phyloP scores from a whole-genome alignment of 2,888 invertebrate genomes.

The Andrena bucephala region DNA sequence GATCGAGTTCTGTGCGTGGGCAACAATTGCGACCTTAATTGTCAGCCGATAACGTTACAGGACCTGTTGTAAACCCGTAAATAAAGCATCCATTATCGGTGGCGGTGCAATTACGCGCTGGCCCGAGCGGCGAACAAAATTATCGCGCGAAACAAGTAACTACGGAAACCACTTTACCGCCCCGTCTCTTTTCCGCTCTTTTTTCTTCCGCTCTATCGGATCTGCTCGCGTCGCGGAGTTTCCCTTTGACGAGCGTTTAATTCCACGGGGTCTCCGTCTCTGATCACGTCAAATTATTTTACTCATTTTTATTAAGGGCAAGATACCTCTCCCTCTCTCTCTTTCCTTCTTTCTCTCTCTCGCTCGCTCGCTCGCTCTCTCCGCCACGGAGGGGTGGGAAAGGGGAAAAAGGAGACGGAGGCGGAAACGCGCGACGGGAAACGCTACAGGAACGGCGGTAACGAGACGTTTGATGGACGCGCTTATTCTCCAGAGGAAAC shows the following conservation, averaged over 20 bases:
- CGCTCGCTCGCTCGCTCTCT: background rate
- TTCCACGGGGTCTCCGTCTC: conserved; percentile 58
- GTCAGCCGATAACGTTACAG: conserved; percentile 16
- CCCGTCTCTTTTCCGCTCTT: background rate
- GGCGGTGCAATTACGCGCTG: conserved; percentile 16
- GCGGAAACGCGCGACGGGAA: conserved; percentile 64
- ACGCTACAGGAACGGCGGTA: conserved; percentile 69
- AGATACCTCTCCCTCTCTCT: conserved; percentile 47
- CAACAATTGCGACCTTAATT: conserved; percentile 42
- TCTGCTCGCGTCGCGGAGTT: conserved; percentile 24
- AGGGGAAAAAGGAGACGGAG: conserved; percentile 20
- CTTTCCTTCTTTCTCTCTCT: background rate
- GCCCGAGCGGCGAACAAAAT: conserved; percentile 16
- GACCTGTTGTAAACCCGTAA: conserved; percentile 10
- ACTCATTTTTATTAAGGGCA: conserved; percentile 77
- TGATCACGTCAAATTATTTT: conserved; percentile 74
- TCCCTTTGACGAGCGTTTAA: conserved; percentile 39
- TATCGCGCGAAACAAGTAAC: conserved; percentile 42
- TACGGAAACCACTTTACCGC: conserved; percentile 33
- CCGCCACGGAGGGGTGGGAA: background rate
- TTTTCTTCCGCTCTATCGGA: conserved; percentile 29
- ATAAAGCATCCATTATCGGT: conserved; percentile 39
- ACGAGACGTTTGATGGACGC: conserved; percentile 84
- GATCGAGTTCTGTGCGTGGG: background rate
- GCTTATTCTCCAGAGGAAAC: conserved; percentile 81